Evolutionary conservation across 2,113 vertebrate species (phyloP).

Genomic region (Aix galericulata): DNA sequence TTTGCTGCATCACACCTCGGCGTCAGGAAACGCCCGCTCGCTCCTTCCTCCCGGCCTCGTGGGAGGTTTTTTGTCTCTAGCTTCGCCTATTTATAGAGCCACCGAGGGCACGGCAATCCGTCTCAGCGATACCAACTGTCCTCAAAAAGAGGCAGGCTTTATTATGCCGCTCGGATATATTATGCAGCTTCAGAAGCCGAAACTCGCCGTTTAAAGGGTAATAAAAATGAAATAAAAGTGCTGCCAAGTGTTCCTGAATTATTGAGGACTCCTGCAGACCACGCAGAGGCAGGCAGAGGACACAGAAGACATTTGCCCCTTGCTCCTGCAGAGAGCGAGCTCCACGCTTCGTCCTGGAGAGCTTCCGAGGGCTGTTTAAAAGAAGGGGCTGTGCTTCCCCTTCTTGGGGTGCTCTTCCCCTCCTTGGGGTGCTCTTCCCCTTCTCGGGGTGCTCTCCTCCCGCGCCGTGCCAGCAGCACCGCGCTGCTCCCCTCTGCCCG

Average conservation of each 20-base stretch:
- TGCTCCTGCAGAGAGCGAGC: neutral
- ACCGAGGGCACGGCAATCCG: neutral
- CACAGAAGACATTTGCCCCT: neutral
- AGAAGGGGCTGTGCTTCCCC: neutral
- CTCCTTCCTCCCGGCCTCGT: neutral
- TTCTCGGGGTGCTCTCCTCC: neutral
- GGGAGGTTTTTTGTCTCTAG: neutral
- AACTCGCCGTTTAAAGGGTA: neutral
- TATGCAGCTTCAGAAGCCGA: neutral
- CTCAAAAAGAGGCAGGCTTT: neutral
- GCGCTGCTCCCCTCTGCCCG: neutral
- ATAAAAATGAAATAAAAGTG: neutral
- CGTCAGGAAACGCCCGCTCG: neutral
- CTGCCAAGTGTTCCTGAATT: neutral
- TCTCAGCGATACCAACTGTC: neutral
- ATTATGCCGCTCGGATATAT: neutral
- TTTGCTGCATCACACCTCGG: rapidly evolving
- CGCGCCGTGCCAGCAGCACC: rapidly evolving
- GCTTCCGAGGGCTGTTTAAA: neutral
- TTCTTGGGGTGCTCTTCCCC: neutral
- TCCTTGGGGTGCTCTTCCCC: neutral
- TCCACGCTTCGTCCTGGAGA: rapidly evolving
- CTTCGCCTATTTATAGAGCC: neutral
- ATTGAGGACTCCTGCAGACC: neutral
- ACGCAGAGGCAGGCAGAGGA: neutral